Base-by-base conservation (phyloP, 2,797 vertebrate genomes). In the Pelobates cultripes region DNA sequence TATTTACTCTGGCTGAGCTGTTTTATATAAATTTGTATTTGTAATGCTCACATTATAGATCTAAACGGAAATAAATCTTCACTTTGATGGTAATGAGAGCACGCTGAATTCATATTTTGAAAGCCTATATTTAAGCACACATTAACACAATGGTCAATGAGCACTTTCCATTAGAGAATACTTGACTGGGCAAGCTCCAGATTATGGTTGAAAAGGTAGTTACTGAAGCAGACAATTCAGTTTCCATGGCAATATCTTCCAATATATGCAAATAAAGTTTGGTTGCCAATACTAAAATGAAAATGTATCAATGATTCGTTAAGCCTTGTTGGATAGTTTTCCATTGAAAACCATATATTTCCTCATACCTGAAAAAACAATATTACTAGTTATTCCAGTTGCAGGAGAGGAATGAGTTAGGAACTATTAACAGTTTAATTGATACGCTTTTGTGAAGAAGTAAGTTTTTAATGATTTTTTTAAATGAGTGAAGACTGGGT, bases 211-310 rank as follows among this genome's bases (percentile, higher is more conserved):
- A 47, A 47, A 47, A 17, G 41, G 43, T 15, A 43, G 44, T 51
- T 47, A 71, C 10, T 51, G 69, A 47, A 51, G 14, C 69, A 71
- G 44, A n/a, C 69, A 71, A 51, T 51, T 8, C 44, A 45, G 69
- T 71, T 71, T 71, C 69, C 44, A 71, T 47, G 69, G n/a, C 43
- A 47, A 51, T 42, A 28, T n/a, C 44, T 71, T 51, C 8, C 69
- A 71, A 71, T 43, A 51, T 71, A 42, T 71, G 15, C 43, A 71
- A 47, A 14, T 28, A 47, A 51, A 71, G 17, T 6, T 28, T 28
- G 28, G 28, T 71, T 71, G 43, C 69, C 44, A 71, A 71, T 5
- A 71, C n/a, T 7, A 51, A 47, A n/a, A 2, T 71, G 44, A 47
- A 47, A 51, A 28, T 47, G 15, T 17, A 51, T 71, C 69, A 71